A percentile compares a stretch with the other conserved stretches of the same genome.
These are phyloP conservation scores for Porphyrio hochstetteri DNA, from an alignment of 2,113 vertebrate genomes.

Conservation along the genomic window DNA sequence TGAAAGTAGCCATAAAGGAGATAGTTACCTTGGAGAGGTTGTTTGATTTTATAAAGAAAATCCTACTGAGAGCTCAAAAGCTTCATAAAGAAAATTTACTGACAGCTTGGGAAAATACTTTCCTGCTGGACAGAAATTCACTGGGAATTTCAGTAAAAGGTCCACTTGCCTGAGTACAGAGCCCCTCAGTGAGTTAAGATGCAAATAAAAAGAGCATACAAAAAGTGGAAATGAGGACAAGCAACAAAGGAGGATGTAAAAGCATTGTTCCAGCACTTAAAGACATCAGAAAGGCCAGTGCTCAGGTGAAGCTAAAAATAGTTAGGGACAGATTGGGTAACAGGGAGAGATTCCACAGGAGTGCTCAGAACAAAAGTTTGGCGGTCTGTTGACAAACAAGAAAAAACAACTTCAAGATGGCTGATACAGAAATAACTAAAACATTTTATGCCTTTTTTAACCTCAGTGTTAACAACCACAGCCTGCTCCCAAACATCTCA, in stretches of 20 bases:
- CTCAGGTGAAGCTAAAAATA: conserved; percentile 1
- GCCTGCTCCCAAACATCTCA: background rate
- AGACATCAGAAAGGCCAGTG: background rate
- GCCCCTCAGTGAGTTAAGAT: background rate
- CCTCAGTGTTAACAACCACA: background rate
- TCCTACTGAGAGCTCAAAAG: too few relatives aligned
- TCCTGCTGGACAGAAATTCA: background rate
- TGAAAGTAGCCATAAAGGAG: background rate
- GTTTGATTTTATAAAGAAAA: background rate
- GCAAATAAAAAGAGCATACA: background rate
- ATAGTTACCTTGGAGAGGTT: background rate
- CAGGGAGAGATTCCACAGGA: background rate
- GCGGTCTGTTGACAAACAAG: background rate
- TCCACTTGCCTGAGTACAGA: background rate
- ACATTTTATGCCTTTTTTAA: background rate
- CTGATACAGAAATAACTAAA: background rate
- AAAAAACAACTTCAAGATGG: background rate
- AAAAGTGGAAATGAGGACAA: background rate
- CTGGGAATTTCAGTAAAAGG: background rate
- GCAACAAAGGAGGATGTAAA: background rate
- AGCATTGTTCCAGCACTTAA: background rate
- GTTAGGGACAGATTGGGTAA: background rate
- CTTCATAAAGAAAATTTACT: background rate
- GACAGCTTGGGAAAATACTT: background rate
- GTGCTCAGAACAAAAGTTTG: background rate